Evolutionary conservation across 2,113 vertebrate genomes (phyloP).

Genomic region (Leptobrachium leishanense): DNA sequence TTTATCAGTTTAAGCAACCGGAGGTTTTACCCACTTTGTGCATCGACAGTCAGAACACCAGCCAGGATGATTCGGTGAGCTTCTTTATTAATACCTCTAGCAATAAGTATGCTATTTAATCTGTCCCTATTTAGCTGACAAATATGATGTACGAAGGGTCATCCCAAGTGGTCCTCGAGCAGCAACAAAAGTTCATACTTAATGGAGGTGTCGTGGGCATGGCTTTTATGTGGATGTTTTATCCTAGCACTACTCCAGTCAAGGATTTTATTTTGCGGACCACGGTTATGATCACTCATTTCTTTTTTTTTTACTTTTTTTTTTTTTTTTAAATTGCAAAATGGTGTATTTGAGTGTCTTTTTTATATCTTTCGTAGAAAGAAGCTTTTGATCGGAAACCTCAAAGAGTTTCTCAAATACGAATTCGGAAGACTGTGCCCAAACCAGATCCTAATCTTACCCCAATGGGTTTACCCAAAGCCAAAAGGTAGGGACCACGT

Average conservation of each 20-base stretch:
- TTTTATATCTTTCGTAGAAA: constrained; percentile 51
- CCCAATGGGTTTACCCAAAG: constrained; percentile 92
- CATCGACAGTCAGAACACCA: constrained; percentile 53
- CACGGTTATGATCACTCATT: too few species aligned
- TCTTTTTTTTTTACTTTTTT: not conserved
- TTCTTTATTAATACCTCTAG: not conserved
- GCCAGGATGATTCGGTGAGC: constrained; percentile 66
- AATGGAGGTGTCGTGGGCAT: too few species aligned
- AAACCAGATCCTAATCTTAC: constrained; percentile 86
- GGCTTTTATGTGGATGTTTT: too few species aligned
- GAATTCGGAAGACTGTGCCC: constrained; percentile 87
- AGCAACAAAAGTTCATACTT: too few species aligned
- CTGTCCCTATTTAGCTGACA: too few species aligned
- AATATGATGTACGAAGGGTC: too few species aligned
- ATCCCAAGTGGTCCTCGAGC: too few species aligned
- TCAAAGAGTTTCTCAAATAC: constrained; percentile 90
- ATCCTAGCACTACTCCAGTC: too few species aligned
- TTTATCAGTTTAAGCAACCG: constrained; percentile 52
- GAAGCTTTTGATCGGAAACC: constrained; percentile 66
- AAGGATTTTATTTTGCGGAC: too few species aligned
- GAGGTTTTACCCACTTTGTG: constrained; percentile 53
- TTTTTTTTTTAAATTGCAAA: not conserved
- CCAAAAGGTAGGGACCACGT: constrained; percentile 78
- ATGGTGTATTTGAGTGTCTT: too few species aligned
- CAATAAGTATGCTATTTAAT: not conserved